A percentile compares a stretch with the other conserved stretches of the same genome.
These are phyloP conservation scores for Otocyon megalotis DNA, from an alignment of 2,113 vertebrate species.

Conservation along the genomic window DNA sequence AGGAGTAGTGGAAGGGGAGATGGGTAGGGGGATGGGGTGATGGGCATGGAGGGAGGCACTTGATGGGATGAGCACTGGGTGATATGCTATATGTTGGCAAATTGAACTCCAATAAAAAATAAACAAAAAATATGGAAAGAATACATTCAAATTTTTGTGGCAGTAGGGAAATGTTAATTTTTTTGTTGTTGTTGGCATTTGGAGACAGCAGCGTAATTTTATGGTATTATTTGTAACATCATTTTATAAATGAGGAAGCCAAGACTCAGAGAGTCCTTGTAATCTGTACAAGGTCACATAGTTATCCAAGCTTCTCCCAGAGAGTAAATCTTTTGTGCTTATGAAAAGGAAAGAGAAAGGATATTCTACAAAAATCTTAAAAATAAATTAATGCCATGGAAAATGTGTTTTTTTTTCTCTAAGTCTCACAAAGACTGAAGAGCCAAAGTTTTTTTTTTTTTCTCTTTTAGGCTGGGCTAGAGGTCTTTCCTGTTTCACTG, in stretches of 20 bases:
- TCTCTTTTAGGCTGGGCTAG: background rate
- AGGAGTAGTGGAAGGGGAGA: no score
- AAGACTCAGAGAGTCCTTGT: background rate
- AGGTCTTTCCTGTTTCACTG: background rate
- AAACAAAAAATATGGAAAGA: background rate
- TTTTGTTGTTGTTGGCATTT: background rate
- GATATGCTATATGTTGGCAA: no score
- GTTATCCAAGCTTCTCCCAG: background rate
- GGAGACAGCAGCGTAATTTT: background rate
- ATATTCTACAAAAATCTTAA: constrained; percentile 3
- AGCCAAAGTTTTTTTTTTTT: background rate
- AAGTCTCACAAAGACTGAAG: constrained; percentile 26
- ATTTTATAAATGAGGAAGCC: background rate
- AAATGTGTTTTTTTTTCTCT: background rate
- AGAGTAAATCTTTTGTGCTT: background rate
- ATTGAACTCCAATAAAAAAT: no score
- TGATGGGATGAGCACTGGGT: no score
- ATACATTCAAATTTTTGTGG: background rate
- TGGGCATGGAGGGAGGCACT: no score
- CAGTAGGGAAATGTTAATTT: background rate
- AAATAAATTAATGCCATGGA: background rate
- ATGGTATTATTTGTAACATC: background rate
- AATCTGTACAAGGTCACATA: background rate
- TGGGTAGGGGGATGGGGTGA: no score
- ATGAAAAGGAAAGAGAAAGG: constrained; percentile 19